Conservation (phyloP, 1,140 invertebrate species). For the Carcinoscorpius rotundicauda region DNA sequence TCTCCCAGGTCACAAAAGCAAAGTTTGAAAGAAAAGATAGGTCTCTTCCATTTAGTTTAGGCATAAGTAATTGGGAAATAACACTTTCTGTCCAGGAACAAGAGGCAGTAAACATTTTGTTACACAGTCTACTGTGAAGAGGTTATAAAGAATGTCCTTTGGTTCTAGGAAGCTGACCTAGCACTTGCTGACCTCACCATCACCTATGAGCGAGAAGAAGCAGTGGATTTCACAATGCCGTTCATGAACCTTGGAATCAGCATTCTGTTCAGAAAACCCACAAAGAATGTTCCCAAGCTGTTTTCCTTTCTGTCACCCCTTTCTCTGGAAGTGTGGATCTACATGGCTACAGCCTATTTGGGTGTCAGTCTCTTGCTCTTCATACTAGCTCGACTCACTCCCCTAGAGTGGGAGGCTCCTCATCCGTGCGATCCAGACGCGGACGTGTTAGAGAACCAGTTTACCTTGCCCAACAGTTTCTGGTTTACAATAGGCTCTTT, state of each 20-base stretch:
- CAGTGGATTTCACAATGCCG: conserved; percentile 37
- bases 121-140: neutral
- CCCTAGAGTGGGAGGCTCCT: conserved; percentile 66
- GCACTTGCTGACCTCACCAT: conserved; percentile 37
- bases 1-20: too few species aligned
- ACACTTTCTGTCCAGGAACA: too few species aligned
- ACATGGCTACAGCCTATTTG: conserved; percentile 85
- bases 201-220: conserved; percentile 32
- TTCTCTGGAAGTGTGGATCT: conserved; percentile 68
- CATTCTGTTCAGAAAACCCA: conserved; percentile 32
- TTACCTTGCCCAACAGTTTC: conserved; percentile 66
- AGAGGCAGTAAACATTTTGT: too few species aligned
- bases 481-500: conserved; percentile 87
- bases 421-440: conserved; percentile 51
- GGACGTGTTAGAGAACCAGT: conserved; percentile 48
- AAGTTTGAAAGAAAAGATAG: too few species aligned
- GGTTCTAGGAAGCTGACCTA: conserved; percentile 33
- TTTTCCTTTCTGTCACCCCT: conserved; percentile 34
- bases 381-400: conserved; percentile 71
- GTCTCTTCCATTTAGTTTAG: too few species aligned
- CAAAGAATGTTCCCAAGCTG: conserved; percentile 27
- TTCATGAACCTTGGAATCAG: conserved; percentile 36
- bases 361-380: conserved; percentile 86
- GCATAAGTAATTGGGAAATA: too few species aligned
- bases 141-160: neutral